Evolutionary conservation across 2,888 invertebrate species (phyloP), one percentile per base, ranked within the genome.

Genomic region (Chrysina gloriosa): DNA sequence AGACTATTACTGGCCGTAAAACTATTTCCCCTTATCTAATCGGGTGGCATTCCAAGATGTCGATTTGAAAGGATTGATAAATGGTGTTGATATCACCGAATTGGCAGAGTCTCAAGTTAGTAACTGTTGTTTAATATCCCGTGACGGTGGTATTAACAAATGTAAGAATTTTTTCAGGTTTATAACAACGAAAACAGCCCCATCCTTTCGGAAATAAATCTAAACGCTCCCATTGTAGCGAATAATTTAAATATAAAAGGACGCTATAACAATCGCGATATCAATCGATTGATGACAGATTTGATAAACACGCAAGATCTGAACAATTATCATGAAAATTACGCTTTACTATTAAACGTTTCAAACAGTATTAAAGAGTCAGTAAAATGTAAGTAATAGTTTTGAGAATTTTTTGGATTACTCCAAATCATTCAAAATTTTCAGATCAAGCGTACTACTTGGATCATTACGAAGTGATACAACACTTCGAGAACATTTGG

Each of bases 1-100:
- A 86, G 78, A 76, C 69, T 19, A 79, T 86, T 21, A 76, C 71
- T 4, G 84, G 84, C 5, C 76, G 70, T 48, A 85, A 84, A 76
- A 72, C 42, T 6, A 82, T 84, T 72, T 31, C 31, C 3, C 11
- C 70, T 1, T 36, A 25, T 9, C n/a, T 7, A 23, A n/a, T n/a
- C n/a, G 9, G n/a, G 25, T 27, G 14, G 27, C 1, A 34, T 79
- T 83, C 58, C 75, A 79, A 67, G 72, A 71, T 23, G 66, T 83
- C n/a, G 77, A 78, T 73, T 48, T 81, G 16, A 78, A 77, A 67
- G 79, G 79, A 7, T 31, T 67, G 4, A 50, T 83, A 16, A 83
- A 83, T 71, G 76, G 73, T 31, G 74, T 80, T 3, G 71, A 79
- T 67, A 68, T 83, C 9, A 64, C 69, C 0, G 71, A 79, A 19